Base-by-base conservation (phyloP, 2,888 invertebrate species). In the Cephus nigrinus region DNA sequence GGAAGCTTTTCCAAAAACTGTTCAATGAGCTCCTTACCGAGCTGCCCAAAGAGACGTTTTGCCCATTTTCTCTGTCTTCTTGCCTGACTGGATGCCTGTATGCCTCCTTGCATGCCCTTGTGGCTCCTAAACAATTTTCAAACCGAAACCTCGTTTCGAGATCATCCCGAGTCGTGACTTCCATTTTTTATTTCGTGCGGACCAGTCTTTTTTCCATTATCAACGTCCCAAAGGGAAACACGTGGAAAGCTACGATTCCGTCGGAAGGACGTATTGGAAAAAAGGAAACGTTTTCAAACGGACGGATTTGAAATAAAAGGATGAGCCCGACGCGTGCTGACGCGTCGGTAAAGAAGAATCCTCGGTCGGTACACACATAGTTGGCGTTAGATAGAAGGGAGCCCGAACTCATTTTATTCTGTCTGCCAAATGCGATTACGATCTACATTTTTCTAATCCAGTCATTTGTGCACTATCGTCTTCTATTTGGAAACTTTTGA, bases 1-100 rank as follows among this genome's bases (percentile, higher is more conserved):
- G 73, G 79, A 75, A 83, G 87, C 86, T 90, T 91, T 89, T 87
- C 87, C 87, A 82, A 90, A 91, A 90, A 81, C 84, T 85, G 84
- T 83, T 87, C 87, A 84, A 87, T 85, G 84, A 87, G 84, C 82
- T 76, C 82, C 80, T 82, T 78, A 79, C 82, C 80, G 84, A 85
- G 86, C 82, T 84, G 83, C 81, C 76, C 80, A 81, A 73, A 80
- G 80, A 76, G 55, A 69, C 69, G 69, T 69, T 69, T 75, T 71
- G 76, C 78, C 78, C 78, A 80, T 77, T 81, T 84, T 80, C 77
- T 55, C 55, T 40, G 69, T 68, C 71, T 55, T 75, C 76, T 69
- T 69, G 76, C 69, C 73, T 30, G 32, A 75, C 73, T 75, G 78
- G 79, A 40, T 15, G 40, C 40, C 40, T 40, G 15, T 15, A 2